These are phyloP conservation scores for Melieria omissa DNA, from an alignment of 2,888 invertebrate species.

Conservation along the genomic window DNA sequence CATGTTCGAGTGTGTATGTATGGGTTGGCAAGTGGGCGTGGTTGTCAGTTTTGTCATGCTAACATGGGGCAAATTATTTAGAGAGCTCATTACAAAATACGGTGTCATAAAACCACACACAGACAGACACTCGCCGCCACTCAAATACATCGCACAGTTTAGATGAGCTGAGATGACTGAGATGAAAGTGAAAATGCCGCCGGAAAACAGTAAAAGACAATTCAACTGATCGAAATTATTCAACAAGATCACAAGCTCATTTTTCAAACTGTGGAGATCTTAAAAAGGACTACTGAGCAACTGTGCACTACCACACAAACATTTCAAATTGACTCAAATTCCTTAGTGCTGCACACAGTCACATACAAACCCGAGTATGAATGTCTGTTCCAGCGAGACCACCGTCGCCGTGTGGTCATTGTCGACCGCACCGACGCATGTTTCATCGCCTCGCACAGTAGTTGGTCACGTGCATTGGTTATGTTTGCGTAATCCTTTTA, in stretches of 20 bases:
- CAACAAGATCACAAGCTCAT: constrained; percentile 58
- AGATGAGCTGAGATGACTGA: not conserved
- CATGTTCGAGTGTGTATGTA: not conserved
- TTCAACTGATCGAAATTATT: constrained; percentile 46
- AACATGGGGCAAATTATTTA: constrained; percentile 57
- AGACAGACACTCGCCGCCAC: not conserved
- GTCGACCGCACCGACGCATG: not conserved
- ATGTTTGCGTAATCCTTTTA: constrained; percentile 17
- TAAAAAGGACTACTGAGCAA: no score
- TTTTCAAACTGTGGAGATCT: constrained; percentile 47
- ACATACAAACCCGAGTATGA: no score
- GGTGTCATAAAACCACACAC: constrained; percentile 38
- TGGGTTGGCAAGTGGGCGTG: constrained; percentile 42
- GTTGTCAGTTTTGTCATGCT: constrained; percentile 49
- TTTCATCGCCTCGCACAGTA: not conserved
- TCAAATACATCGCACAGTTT: not conserved
- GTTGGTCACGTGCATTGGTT: not conserved
- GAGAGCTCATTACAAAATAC: constrained; percentile 60
- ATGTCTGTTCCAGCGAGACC: no score
- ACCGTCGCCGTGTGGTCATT: constrained; percentile 12
- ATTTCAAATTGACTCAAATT: no score
- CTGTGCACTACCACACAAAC: no score
- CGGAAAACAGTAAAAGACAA: not conserved
- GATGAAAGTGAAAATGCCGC: constrained; percentile 44
- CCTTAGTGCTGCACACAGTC: no score